Base-by-base conservation (phyloP, 2,888 invertebrate species). In the Aphidius colemani region DNA sequence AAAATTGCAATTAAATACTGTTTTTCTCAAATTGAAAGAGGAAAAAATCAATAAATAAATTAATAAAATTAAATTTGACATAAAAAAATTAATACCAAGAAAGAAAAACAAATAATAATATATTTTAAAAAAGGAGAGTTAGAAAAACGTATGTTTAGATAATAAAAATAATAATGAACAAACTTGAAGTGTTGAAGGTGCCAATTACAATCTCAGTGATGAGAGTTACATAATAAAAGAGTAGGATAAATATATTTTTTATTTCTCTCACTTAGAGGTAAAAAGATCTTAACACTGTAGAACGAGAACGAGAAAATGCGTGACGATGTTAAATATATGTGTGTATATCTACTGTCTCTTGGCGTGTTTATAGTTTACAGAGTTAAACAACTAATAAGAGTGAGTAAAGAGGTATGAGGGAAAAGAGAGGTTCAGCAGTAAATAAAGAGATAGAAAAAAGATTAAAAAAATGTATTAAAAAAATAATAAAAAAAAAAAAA, bases 171-270 rank as follows among this genome's bases (percentile, higher is more conserved):
- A 30, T 5, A 30, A 30, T 30, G 30, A 30, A 30, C 5, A 30
- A 0, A 5, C 63, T 64, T 65, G 59, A 56, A 58, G 62, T 63
- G 60, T 64, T 67, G 59, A 66, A 64, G 64, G 67, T 69, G 64
- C 64, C 71, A 72, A 73, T 74, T 72, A 72, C 69, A 67, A 55
- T 57, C 50, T 69, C 59, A 63, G 61, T 67, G 70, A 69, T 67
- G 69, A 65, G 67, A 66, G 46, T 74, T 72, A 72, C 70, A 69
- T 69, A 72, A 72, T 65, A 50, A 45, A 62, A 68, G 67, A 66
- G 67, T 66, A 30, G 5, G 3, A 30, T 44, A 57, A 70, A 72
- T 75, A 70, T 69, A 64, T 58, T 58, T 65, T 69, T 65, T 43
- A 39, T 53, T 13, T 50, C 56, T 43, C 50, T 51, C 48, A 43